phyloP scores from a whole-genome alignment of 2,113 vertebrate genomes.

The Delphinus delphis region DNA sequence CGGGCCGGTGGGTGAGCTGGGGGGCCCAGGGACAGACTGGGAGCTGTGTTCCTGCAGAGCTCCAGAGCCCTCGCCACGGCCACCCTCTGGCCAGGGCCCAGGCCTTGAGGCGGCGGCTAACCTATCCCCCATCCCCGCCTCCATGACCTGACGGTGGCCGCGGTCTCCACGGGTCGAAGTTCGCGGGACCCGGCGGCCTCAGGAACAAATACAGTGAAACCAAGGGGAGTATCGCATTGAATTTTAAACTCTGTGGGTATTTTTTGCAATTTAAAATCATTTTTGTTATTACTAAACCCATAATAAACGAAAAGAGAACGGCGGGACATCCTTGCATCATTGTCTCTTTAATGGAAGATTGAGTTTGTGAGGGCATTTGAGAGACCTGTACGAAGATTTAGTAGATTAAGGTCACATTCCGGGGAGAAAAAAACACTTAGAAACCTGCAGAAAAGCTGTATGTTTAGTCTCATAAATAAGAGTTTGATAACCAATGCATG shows the following conservation, averaged over 20 bases:
- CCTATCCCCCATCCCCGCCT: no score
- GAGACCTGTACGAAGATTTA: neutral
- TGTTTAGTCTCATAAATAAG: slow-evolving; percentile 51
- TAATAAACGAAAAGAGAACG: neutral
- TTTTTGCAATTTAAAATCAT: neutral
- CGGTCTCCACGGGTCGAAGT: no score
- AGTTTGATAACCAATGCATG: neutral
- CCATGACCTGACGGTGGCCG: no score
- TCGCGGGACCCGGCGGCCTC: no score
- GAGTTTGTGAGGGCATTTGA: neutral
- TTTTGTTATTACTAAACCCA: neutral
- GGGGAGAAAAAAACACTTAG: neutral
- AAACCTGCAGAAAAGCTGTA: neutral
- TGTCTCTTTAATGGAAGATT: neutral
- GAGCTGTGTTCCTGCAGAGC: no score
- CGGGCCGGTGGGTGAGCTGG: neutral
- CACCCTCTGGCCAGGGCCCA: no score
- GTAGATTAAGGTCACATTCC: neutral
- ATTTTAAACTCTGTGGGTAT: neutral
- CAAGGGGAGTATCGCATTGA: neutral
- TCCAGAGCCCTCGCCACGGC: no score
- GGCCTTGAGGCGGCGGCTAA: no score
- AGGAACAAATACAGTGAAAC: neutral
- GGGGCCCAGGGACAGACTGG: neutral
- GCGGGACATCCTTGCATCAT: neutral